Conservation (phyloP, 2,888 invertebrate species). For the Syrista parreyssii region DNA sequence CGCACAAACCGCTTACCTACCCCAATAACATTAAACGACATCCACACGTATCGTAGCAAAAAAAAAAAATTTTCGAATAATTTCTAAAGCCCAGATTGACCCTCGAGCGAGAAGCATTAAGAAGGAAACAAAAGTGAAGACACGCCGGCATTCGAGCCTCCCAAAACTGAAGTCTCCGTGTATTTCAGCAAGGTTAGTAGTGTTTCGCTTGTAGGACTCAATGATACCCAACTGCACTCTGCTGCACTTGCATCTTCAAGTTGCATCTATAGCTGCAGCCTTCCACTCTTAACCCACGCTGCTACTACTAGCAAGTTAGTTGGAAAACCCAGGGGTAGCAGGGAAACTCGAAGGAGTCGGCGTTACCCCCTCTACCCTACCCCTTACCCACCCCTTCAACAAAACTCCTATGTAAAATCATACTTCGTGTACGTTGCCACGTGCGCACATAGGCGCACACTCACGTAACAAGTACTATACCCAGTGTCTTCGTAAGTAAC, state of each 20-base stretch:
- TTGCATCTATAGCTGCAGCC: background rate
- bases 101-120: background rate
- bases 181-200: background rate
- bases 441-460: background rate
- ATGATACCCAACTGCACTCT: background rate
- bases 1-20: background rate
- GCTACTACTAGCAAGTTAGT: background rate
- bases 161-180: background rate
- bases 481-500: background rate
- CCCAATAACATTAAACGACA: background rate
- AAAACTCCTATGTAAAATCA: background rate
- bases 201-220: background rate
- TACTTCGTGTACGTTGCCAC: background rate
- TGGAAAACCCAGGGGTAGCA: background rate
- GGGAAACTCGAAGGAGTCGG: background rate
- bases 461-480: background rate
- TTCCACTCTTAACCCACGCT: background rate
- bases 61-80: background rate
- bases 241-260: background rate
- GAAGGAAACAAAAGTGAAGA: background rate
- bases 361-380: too few species aligned
- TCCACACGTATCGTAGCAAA: background rate
- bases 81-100: background rate
- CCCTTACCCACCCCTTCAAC: background rate
- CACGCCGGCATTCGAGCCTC: background rate